Evolutionary conservation across 2,797 vertebrate species (phyloP).

Genomic region (Simalia tracyae): DNA sequence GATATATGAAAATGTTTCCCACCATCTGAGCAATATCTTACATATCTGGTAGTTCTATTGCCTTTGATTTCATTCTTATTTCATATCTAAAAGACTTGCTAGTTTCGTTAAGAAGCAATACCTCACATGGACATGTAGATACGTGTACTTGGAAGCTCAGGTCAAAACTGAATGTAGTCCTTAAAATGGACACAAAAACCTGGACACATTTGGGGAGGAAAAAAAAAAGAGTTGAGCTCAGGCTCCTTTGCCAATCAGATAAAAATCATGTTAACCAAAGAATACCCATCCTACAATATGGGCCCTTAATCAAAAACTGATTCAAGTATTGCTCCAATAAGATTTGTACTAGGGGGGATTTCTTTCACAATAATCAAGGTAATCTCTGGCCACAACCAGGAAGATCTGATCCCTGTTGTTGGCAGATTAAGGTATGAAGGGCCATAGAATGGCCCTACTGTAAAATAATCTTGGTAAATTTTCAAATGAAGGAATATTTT

Average conservation of each 20-base stretch:
- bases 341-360: not conserved
- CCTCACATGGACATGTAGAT: not conserved
- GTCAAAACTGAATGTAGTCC: not conserved
- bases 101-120: not conserved
- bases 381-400: not conserved
- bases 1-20: constrained; percentile 21
- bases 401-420: not conserved
- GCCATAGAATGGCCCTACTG: not conserved
- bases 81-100: not conserved
- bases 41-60: not conserved
- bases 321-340: not conserved
- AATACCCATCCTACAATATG: not conserved
- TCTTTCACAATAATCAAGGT: not conserved
- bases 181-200: not conserved
- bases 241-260: not conserved
- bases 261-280: not conserved
- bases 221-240: not conserved
- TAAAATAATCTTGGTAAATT: not conserved
- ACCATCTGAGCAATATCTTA: constrained; percentile 1
- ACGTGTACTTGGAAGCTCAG: not conserved
- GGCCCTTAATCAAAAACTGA: not conserved
- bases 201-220: not conserved
- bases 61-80: not conserved
- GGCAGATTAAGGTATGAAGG: not conserved
- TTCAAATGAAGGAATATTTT: not conserved